Evolutionary conservation across 2,797 vertebrate genomes (phyloP), one percentile per base, ranked within the genome.

Genomic region (Microtus californicus): DNA sequence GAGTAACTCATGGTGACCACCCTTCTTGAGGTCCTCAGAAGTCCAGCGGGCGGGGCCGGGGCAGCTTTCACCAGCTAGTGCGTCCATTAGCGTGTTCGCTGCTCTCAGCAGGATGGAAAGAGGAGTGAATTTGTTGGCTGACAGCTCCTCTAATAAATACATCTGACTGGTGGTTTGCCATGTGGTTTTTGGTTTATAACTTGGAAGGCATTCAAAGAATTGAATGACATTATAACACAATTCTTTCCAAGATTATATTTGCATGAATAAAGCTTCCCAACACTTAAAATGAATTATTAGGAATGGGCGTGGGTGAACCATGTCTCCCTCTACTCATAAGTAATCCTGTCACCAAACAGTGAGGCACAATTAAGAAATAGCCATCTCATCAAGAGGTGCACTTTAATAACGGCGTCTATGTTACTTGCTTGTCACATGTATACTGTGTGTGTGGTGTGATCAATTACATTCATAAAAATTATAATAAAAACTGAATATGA

Each of bases 131-230:
- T 88, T 91, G n/a, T 80, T 56, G 87, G 12, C 81, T 37, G 48
- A n/a, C 80, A 89, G 74, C 79, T 93, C 25, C 90, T 94, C 81
- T 40, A 82, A 90, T 91, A 74, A 82, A 90, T 91, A 74, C 51
- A 88, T 96, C 78, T 92, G 89, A 40, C 80, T 94, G 45, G 59
- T 78, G 61, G 31, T 73, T 91, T 85, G 48, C 71, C 73, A 13
- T 94, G 59, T 89, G 48, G 74, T 45, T 97, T 95, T 89, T 94
- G 89, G 34, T 67, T 82, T 76, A 56, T 91, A 91, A 93, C 51
- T 96, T 96, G 80, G 71, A 93, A 93, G 34, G 27, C 67, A 15
- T 92, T 89, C 25, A 80, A 95, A 96, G 63, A 96, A 76, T 87
- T 96, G 51, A 71, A 31, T 87, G 82, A 83, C n/a, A 45, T 95